A percentile compares a stretch with the other conserved stretches of the same genome.
Conservation (phyloP, 2,797 vertebrate species). For the Enteromius mattozi region DNA sequence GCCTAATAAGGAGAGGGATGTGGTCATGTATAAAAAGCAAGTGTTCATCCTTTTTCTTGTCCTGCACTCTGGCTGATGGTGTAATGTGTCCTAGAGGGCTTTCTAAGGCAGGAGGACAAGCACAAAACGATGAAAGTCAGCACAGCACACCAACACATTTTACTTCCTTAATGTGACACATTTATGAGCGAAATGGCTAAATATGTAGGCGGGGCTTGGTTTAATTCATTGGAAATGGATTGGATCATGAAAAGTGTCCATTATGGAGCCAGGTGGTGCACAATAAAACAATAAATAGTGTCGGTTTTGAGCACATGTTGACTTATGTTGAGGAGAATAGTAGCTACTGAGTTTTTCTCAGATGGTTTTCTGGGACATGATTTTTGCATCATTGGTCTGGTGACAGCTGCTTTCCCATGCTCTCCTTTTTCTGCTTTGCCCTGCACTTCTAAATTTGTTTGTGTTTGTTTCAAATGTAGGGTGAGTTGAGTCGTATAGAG, state of each 20-base stretch:
- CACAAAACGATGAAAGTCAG: constrained; percentile 87
- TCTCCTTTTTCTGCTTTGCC: constrained; percentile 5
- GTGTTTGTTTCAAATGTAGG: constrained; percentile 4
- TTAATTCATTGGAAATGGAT: not conserved
- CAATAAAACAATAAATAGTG: not conserved
- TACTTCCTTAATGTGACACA: not conserved
- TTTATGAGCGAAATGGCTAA: not conserved
- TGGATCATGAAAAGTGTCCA: not conserved
- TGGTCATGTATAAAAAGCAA: constrained; percentile 83
- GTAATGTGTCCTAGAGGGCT: constrained; percentile 54
- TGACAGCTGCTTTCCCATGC: constrained; percentile 74
- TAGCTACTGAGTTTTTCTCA: constrained; percentile 63
- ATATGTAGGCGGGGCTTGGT: not conserved
- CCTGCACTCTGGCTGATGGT: not conserved
- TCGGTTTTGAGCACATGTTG: not conserved
- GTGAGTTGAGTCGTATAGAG: not conserved
- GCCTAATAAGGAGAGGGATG: constrained; percentile 94
- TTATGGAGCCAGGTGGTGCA: not conserved
- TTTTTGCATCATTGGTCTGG: constrained; percentile 71
- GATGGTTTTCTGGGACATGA: constrained; percentile 69
- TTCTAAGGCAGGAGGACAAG: constrained; percentile 83
- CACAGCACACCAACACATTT: not conserved
- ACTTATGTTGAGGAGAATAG: too few relatives aligned
- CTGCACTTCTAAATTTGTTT: constrained; percentile 13
- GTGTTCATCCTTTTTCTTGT: constrained; percentile 30